These are phyloP conservation scores for Phrynosoma platyrhinos DNA, from an alignment of 2,113 vertebrate genomes.

Conservation along the genomic window DNA sequence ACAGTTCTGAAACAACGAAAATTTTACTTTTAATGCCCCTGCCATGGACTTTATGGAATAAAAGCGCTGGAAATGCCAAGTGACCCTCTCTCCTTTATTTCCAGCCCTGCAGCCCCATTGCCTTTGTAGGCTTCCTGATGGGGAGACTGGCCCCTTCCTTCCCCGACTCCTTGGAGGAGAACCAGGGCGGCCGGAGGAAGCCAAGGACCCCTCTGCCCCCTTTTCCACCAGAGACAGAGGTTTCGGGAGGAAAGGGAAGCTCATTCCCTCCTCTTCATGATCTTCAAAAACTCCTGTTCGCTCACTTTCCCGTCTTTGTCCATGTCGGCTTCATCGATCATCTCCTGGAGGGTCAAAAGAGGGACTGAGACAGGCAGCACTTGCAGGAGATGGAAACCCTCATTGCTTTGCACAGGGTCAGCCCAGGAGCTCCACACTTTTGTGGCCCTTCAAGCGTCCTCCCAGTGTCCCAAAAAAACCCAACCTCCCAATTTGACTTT, in stretches of 20 bases:
- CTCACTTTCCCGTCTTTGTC: slow-evolving; percentile 16
- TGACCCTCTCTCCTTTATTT: too few relatives aligned
- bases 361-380: too few relatives aligned
- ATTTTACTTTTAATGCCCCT: not conserved
- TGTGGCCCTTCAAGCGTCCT: too few relatives aligned
- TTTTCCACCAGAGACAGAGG: too few relatives aligned
- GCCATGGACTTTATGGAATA: not conserved
- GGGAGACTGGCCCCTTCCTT: fast-evolving
- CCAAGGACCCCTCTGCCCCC: not conserved
- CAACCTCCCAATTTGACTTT: too few relatives aligned
- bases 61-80: not conserved
- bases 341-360: slow-evolving; percentile 6
- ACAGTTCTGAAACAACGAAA: not conserved
- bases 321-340: slow-evolving; percentile 10
- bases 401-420: not conserved
- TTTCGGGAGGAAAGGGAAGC: not conserved
- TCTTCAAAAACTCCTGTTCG: slow-evolving; percentile 30
- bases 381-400: not conserved
- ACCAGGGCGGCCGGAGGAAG: not conserved
- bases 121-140: not conserved
- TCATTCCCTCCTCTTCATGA: slow-evolving; percentile 4
- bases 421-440: too few relatives aligned
- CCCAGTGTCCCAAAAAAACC: too few relatives aligned
- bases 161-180: too few relatives aligned
- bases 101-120: not conserved